These are phyloP conservation scores for Hyposoter didymator DNA, from an alignment of 2,888 invertebrate species.

Conservation along the genomic window DNA sequence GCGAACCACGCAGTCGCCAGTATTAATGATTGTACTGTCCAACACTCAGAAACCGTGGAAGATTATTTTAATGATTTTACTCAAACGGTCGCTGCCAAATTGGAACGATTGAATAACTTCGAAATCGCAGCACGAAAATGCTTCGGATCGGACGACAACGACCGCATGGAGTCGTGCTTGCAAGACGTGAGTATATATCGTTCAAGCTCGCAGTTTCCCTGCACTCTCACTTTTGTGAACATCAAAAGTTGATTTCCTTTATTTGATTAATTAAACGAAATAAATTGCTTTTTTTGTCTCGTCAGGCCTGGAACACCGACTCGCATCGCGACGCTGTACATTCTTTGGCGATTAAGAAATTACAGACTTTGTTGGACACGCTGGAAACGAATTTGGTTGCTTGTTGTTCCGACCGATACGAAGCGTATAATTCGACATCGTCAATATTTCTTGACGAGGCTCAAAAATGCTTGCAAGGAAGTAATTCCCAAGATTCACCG, in stretches of 20 bases:
- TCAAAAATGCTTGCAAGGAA: neutral
- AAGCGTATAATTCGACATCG: neutral
- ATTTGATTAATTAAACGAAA: neutral
- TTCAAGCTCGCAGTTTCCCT: neutral
- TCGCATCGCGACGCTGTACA: neutral
- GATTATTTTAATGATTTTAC: neutral
- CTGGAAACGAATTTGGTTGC: neutral
- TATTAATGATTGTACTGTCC: neutral
- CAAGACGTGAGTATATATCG: neutral
- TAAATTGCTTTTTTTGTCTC: neutral
- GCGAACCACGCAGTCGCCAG: neutral
- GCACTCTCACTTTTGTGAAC: too few species aligned
- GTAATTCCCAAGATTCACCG: neutral
- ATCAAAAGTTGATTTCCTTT: too few species aligned
- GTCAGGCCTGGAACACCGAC: neutral
- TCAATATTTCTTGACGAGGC: neutral
- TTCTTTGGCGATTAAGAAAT: neutral
- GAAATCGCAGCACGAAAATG: neutral
- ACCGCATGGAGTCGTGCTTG: neutral
- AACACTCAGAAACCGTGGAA: neutral
- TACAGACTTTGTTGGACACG: neutral
- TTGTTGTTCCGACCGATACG: neutral
- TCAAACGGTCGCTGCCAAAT: neutral
- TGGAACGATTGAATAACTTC: neutral
- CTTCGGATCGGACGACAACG: neutral